Conservation (phyloP, 2,797 vertebrate species). For the Hoplostethus atlanticus region DNA sequence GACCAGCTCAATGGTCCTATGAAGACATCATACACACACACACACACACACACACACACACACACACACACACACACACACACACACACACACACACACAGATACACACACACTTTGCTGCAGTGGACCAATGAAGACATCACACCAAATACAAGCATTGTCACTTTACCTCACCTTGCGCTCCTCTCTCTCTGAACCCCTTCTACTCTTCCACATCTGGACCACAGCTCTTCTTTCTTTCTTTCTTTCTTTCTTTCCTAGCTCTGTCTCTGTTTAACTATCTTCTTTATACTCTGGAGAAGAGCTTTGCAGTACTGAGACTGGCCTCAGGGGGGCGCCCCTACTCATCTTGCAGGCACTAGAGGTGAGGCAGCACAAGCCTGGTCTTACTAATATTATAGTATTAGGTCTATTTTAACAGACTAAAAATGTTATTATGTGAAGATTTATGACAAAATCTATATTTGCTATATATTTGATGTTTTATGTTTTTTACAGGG, state of each 20-base stretch:
- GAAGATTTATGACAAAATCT: background rate
- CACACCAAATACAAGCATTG: conserved; percentile 50
- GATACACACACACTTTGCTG: conserved; percentile 36
- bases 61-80: conserved; percentile 31
- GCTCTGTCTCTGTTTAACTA: background rate
- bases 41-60: conserved; percentile 39
- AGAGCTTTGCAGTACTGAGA: conserved; percentile 18
- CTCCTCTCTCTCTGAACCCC: conserved; percentile 23
- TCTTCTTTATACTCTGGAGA: background rate
- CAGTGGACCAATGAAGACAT: conserved; percentile 66
- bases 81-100: conserved; percentile 36
- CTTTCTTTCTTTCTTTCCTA: background rate
- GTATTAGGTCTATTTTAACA: background rate
- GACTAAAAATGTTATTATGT: background rate
- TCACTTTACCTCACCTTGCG: conserved; percentile 59
- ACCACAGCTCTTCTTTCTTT: conserved; percentile 4
- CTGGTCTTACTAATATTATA: conserved; percentile 1
- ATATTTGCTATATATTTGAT: too few species aligned
- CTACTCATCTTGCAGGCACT: conserved; percentile 27
- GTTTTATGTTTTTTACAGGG: too few species aligned
- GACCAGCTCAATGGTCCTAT: conserved; percentile 41
- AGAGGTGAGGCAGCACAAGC: background rate
- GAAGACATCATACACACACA: conserved; percentile 53
- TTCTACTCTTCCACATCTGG: conserved; percentile 45
- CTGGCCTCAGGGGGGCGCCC: conserved; percentile 60